These are phyloP conservation scores for Seriola rivoliana DNA, from an alignment of 2,113 vertebrate genomes.

Conservation along the genomic window DNA sequence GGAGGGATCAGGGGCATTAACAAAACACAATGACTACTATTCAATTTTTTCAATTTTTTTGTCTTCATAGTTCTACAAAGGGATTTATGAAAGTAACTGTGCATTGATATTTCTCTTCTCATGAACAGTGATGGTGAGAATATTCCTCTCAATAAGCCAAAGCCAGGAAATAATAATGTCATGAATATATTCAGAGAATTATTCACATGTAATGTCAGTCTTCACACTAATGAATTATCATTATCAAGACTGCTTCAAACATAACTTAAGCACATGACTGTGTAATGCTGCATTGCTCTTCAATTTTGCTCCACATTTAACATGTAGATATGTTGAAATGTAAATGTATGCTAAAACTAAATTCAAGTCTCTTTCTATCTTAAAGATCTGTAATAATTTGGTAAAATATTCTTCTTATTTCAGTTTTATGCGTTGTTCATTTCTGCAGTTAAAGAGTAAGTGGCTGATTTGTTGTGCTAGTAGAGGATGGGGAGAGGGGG, in stretches of 20 bases:
- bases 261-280: neutral
- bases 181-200: neutral
- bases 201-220: neutral
- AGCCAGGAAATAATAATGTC: neutral
- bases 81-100: neutral
- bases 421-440: neutral
- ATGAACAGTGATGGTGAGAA: neutral
- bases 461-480: conserved; percentile 60
- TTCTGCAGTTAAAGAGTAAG: conserved; percentile 27
- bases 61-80: neutral
- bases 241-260: conserved; percentile 10
- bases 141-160: neutral
- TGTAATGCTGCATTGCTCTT: neutral
- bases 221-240: neutral
- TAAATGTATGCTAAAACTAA: conserved; percentile 10
- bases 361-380: neutral
- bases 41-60: neutral
- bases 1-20: neutral
- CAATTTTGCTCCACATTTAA: conserved; percentile 4
- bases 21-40: neutral
- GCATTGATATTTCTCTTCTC: conserved; percentile 8
- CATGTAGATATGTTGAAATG: neutral
- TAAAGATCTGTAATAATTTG: neutral
- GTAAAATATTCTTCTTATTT: neutral
- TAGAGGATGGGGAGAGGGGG: conserved; percentile 47